phyloP scores from a whole-genome alignment of 2,888 invertebrate genomes.

The Neuroscelio doddi region DNA sequence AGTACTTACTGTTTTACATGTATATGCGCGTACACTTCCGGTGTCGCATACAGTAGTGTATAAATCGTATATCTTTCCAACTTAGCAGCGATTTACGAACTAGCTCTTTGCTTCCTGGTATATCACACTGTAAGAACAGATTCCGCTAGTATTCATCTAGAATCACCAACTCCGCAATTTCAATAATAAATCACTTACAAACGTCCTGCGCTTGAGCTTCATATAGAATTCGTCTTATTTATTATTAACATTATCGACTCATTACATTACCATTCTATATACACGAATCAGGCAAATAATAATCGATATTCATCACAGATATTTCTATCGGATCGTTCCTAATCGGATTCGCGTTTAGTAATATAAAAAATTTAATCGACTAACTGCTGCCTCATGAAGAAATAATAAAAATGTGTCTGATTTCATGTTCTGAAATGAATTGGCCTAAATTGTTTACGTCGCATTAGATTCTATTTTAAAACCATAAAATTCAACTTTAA shows the following conservation, averaged over 20 bases:
- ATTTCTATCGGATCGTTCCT: no score
- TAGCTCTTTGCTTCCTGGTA: slow-evolving; percentile 45
- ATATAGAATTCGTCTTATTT: slow-evolving; percentile 27
- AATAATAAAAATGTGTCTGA: no score
- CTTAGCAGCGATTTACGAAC: slow-evolving; percentile 49
- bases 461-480: no score
- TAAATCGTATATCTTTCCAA: slow-evolving; percentile 46
- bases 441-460: no score
- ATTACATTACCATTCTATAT: slow-evolving; percentile 19
- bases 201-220: slow-evolving; percentile 25
- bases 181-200: slow-evolving; percentile 41
- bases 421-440: no score
- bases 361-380: no score
- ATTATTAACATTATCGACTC: slow-evolving; percentile 25
- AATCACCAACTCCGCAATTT: slow-evolving; percentile 35
- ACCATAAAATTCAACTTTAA: no score
- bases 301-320: no score
- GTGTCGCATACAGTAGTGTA: slow-evolving; percentile 30
- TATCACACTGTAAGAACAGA: slow-evolving; percentile 26
- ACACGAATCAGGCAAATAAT: slow-evolving; percentile 14
- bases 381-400: no score
- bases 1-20: no score
- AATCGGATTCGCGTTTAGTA: no score
- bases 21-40: slow-evolving; percentile 39
- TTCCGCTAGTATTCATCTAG: slow-evolving; percentile 43